A percentile compares a stretch with the other conserved stretches of the same genome.
Conservation (phyloP, 2,113 vertebrate genomes). For the Pteropus alecto region DNA sequence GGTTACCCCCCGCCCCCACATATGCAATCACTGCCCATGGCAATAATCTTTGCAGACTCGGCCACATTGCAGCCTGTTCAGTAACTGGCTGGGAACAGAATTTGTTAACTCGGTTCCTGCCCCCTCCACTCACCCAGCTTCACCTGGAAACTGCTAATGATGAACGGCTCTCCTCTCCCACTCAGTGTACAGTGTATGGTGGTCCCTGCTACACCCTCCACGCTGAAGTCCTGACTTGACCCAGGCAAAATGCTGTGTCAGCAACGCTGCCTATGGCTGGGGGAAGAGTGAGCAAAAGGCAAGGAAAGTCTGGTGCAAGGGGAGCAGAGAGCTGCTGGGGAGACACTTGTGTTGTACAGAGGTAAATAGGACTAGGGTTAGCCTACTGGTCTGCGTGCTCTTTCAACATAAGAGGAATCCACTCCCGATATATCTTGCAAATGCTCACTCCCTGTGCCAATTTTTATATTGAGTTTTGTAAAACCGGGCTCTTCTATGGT, state of each 20-base stretch:
- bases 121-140: neutral
- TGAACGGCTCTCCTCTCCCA: neutral
- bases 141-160: neutral
- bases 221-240: neutral
- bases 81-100: neutral
- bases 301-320: neutral
- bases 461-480: neutral
- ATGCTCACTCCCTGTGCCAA: neutral
- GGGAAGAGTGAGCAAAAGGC: neutral
- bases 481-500: neutral
- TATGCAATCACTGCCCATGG: too few relatives aligned
- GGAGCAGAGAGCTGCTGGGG: neutral
- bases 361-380: neutral
- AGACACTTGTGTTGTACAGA: neutral
- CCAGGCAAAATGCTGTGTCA: neutral
- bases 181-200: neutral
- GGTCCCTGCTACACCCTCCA: neutral
- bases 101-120: neutral
- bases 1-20: too few relatives aligned
- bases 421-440: accelerated
- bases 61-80: neutral
- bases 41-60: neutral
- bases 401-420: neutral
- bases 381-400: neutral
- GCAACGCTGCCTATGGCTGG: neutral